phyloP scores from a whole-genome alignment of 1,140 invertebrate species.

The Orius insidiosus region DNA sequence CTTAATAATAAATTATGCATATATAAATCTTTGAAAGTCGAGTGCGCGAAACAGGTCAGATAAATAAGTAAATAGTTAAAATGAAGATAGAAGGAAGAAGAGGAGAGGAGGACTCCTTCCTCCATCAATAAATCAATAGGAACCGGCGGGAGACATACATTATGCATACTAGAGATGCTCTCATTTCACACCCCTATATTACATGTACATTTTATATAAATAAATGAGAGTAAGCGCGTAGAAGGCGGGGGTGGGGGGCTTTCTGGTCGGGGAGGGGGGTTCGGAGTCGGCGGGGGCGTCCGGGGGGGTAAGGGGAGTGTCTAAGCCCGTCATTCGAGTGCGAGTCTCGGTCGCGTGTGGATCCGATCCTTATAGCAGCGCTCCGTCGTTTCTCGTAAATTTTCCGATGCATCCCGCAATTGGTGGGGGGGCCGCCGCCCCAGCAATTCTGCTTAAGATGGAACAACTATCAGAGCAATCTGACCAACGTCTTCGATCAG shows the following conservation, averaged over 20 bases:
- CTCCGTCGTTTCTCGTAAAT: neutral
- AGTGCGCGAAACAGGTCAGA: slow-evolving; percentile 2
- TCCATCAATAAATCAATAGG: slow-evolving; percentile 16
- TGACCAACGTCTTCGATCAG: slow-evolving; percentile 82
- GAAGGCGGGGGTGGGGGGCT: slow-evolving; percentile 4
- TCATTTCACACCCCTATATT: slow-evolving; percentile 22
- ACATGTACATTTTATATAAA: slow-evolving; percentile 22
- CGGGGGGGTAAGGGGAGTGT: slow-evolving; percentile 10
- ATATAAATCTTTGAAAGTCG: slow-evolving; percentile 11
- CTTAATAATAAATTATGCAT: slow-evolving; percentile 7
- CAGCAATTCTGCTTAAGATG: slow-evolving; percentile 75
- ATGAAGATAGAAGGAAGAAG: slow-evolving; percentile 10
- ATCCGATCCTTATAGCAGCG: neutral
- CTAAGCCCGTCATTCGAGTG: slow-evolving; percentile 12
- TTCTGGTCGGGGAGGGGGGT: slow-evolving; percentile 10
- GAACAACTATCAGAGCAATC: slow-evolving; percentile 86
- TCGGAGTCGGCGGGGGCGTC: slow-evolving; percentile 5
- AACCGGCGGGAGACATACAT: slow-evolving; percentile 15
- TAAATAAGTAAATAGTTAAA: slow-evolving; percentile 18
- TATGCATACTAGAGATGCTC: slow-evolving; percentile 20
- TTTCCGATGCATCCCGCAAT: slow-evolving; percentile 10
- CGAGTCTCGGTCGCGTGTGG: slow-evolving; percentile 7
- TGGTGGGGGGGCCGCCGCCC: slow-evolving; percentile 25
- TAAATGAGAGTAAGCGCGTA: slow-evolving; percentile 6
- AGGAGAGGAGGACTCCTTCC: neutral